Conservation (phyloP, 2,888 invertebrate genomes). For the Deilephila elpenor region DNA sequence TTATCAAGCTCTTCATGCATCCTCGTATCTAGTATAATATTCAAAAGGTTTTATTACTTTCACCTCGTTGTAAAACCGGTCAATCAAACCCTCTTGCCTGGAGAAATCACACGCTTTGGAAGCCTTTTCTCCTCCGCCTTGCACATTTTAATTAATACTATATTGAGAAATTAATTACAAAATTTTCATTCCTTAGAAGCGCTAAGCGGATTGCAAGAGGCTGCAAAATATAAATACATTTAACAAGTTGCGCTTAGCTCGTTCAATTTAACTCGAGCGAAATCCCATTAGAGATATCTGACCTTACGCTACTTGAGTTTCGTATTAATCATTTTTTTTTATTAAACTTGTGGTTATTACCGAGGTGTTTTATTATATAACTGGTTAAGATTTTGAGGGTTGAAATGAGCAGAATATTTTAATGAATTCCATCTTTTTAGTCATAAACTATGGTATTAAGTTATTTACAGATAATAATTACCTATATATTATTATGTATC, state of each 20-base stretch:
- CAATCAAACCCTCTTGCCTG: too few species aligned
- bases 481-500: too few species aligned
- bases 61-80: not conserved
- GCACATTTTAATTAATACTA: conserved; percentile 16
- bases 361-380: not conserved
- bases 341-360: not conserved
- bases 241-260: conserved; percentile 5
- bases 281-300: conserved; percentile 30
- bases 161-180: conserved; percentile 23
- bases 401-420: too few species aligned
- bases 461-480: too few species aligned
- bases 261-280: conserved; percentile 27
- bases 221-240: conserved; percentile 20
- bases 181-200: conserved; percentile 8
- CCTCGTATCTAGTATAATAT: too few species aligned
- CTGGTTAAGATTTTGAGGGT: not conserved
- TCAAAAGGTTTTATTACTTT: too few species aligned
- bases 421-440: too few species aligned
- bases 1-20: too few species aligned
- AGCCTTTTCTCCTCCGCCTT: not conserved
- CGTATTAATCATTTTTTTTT: not conserved
- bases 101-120: not conserved
- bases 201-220: conserved; percentile 18
- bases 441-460: too few species aligned
- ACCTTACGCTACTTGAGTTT: not conserved